phyloP scores from a whole-genome alignment of 37 sponge, comb jelly and placozoan genomes.

The Eunapius fragilis region DNA sequence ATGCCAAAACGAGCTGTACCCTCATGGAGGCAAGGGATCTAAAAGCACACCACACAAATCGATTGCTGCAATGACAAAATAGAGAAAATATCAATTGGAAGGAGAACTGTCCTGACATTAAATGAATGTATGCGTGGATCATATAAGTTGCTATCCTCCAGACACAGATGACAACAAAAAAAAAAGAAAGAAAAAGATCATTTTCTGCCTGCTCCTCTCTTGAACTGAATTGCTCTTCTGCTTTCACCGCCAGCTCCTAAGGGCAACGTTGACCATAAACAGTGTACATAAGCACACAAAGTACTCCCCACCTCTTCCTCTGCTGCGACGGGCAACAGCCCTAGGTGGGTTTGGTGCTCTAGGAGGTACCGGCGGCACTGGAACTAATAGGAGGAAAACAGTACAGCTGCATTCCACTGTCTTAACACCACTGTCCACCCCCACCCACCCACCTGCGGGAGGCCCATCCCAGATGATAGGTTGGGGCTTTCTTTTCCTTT shows the following conservation, averaged over 20 bases:
- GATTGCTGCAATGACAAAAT: neutral
- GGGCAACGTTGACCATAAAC: neutral
- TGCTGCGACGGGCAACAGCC: neutral
- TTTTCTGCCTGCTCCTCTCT: neutral
- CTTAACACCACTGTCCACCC: neutral
- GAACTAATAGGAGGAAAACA: neutral
- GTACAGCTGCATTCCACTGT: too few species aligned
- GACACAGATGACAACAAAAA: neutral
- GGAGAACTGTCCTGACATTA: neutral
- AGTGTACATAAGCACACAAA: too few species aligned
- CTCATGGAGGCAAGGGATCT: slow-evolving; percentile 74
- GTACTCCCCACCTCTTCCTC: neutral
- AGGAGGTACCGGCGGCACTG: neutral
- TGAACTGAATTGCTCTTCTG: neutral
- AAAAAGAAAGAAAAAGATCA: too few species aligned
- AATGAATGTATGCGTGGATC: neutral
- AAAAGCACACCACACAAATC: neutral
- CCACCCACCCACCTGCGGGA: neutral
- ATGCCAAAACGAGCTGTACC: slow-evolving; percentile 80
- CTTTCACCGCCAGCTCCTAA: neutral
- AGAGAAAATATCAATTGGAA: neutral
- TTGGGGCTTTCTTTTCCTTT: slow-evolving; percentile 5
- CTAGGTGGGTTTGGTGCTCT: neutral
- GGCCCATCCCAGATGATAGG: slow-evolving; percentile 20
- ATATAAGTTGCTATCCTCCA: neutral